These are phyloP conservation scores for Noctuana brunneofusca DNA, from an alignment of 2,888 invertebrate genomes.

Conservation along the genomic window DNA sequence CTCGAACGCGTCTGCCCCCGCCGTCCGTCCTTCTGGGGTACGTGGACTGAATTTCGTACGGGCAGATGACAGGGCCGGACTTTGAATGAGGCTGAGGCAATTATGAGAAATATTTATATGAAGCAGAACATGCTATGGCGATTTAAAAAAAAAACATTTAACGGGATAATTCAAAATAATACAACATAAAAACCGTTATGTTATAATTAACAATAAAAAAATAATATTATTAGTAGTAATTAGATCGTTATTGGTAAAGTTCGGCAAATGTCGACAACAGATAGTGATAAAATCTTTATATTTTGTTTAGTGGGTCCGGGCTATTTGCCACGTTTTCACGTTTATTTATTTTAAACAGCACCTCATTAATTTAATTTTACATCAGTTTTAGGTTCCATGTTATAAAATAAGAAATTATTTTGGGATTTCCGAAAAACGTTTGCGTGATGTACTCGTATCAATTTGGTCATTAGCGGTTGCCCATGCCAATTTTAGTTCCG, in stretches of 20 bases:
- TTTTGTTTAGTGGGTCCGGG: not conserved
- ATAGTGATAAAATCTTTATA: no score
- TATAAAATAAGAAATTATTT: slow-evolving; percentile 13
- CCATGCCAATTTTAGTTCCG: slow-evolving; percentile 41
- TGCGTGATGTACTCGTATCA: slow-evolving; percentile 8
- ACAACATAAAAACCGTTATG: no score
- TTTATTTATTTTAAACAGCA: not conserved
- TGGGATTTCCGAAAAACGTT: slow-evolving; percentile 7
- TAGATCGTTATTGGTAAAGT: no score
- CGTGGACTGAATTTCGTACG: slow-evolving; percentile 59
- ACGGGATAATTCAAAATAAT: no score
- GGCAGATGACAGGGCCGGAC: slow-evolving; percentile 52
- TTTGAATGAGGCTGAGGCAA: slow-evolving; percentile 39
- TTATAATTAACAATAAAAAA: no score
- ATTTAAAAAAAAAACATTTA: no score
- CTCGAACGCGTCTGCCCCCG: slow-evolving; percentile 56
- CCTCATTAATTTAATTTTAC: not conserved
- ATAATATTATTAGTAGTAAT: no score
- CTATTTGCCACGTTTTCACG: not conserved
- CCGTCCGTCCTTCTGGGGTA: slow-evolving; percentile 68
- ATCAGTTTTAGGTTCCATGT: not conserved
- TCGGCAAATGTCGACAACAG: no score
- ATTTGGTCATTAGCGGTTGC: slow-evolving; percentile 37
- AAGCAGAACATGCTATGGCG: no score
- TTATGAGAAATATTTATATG: not conserved